phyloP scores from a whole-genome alignment of 2,888 invertebrate species.

The Cephus runcator region DNA sequence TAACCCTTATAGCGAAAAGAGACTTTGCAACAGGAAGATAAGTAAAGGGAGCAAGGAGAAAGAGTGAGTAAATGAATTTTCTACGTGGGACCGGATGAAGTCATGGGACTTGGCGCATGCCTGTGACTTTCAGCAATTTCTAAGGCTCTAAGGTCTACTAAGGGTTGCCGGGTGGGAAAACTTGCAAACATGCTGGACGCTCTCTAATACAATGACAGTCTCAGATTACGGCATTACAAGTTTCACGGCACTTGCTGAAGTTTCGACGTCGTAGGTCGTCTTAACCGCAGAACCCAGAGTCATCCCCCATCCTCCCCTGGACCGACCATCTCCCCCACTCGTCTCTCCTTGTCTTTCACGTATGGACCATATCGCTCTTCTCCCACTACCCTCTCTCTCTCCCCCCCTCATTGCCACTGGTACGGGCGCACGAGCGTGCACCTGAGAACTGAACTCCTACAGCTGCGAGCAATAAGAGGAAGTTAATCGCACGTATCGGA shows the following conservation, averaged over 20 bases:
- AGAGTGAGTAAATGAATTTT: background rate
- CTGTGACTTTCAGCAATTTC: background rate
- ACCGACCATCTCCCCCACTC: too few relatives aligned
- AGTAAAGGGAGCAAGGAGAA: background rate
- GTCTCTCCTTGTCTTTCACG: background rate
- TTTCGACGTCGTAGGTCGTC: conserved; percentile 1
- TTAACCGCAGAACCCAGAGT: conserved; percentile 2
- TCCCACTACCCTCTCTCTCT: background rate
- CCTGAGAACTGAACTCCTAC: background rate
- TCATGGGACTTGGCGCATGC: background rate
- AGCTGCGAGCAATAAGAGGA: background rate
- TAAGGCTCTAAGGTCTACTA: background rate
- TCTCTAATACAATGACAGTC: conserved; percentile 46
- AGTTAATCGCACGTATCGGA: background rate
- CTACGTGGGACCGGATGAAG: background rate
- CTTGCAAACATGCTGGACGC: conserved; percentile 23
- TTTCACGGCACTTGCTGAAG: conserved; percentile 24
- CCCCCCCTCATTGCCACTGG: background rate
- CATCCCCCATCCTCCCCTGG: background rate
- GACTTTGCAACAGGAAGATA: background rate
- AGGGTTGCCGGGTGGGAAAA: conserved; percentile 12
- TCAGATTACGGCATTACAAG: conserved; percentile 46
- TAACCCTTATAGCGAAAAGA: background rate
- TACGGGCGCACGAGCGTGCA: background rate
- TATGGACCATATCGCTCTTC: background rate